Percentiles rank a stretch among this genome's conserved stretches.
Evolutionary conservation across 2,113 vertebrate genomes (phyloP).

Genomic region (Limanda limanda): DNA sequence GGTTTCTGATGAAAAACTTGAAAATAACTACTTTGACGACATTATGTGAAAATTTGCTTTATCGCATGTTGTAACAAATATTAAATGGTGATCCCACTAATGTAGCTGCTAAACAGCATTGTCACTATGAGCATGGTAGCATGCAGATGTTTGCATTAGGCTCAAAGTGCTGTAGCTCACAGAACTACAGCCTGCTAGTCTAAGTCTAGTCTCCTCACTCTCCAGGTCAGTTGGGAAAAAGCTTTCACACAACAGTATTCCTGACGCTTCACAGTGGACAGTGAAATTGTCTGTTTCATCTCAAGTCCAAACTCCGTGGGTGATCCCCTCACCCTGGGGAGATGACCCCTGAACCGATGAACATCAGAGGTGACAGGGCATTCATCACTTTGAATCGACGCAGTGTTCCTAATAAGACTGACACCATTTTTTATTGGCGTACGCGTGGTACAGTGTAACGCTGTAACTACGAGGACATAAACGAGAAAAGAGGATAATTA

Average conservation of each 20-base stretch:
- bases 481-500: slow-evolving; percentile 63
- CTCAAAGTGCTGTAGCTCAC: too few relatives aligned
- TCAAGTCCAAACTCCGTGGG: slow-evolving; percentile 18
- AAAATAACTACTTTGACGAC: neutral
- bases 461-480: slow-evolving; percentile 52
- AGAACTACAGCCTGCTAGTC: too few relatives aligned
- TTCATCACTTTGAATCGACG: slow-evolving; percentile 49
- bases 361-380: slow-evolving; percentile 46
- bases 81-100: neutral
- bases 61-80: too few relatives aligned
- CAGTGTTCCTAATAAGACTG: slow-evolving; percentile 48
- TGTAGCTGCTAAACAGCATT: too few relatives aligned
- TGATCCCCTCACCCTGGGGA: slow-evolving; percentile 42
- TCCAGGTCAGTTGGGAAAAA: too few relatives aligned
- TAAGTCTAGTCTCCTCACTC: too few relatives aligned
- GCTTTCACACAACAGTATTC: too few relatives aligned
- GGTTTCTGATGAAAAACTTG: neutral
- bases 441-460: slow-evolving; percentile 27
- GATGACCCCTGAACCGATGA: slow-evolving; percentile 41
- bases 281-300: slow-evolving; percentile 28
- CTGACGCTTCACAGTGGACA: slow-evolving; percentile 11
- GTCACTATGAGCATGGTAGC: too few relatives aligned
- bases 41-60: too few relatives aligned
- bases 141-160: too few relatives aligned
- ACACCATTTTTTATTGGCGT: slow-evolving; percentile 47